Evolutionary conservation across 2,113 vertebrate species (phyloP).

Genomic region (Benthochromis sp.): DNA sequence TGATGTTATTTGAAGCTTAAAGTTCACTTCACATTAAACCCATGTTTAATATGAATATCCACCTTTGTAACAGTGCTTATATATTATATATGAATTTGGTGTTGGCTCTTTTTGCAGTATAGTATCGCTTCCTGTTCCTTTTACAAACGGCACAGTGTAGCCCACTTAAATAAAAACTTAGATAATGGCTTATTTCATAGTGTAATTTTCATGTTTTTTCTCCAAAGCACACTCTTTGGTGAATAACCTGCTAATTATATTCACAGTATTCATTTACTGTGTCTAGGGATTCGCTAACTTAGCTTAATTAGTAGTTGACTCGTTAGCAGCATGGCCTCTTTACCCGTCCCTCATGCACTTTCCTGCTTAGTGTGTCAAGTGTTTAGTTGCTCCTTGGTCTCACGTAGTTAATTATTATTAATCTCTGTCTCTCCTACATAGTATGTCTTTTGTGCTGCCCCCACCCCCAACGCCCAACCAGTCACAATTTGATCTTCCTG

Average conservation of each 20-base stretch:
- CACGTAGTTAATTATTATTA: background rate
- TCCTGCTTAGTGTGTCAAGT: background rate
- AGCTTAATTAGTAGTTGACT: background rate
- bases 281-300: background rate
- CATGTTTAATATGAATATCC: background rate
- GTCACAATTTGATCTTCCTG: background rate
- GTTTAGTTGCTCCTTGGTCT: background rate
- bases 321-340: background rate
- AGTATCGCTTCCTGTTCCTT: background rate
- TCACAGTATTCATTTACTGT: background rate
- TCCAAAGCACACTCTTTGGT: background rate
- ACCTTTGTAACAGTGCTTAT: background rate
- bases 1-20: background rate
- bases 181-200: background rate
- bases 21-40: background rate
- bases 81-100: background rate
- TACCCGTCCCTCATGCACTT: rapidly evolving
- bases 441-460: background rate
- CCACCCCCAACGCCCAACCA: rapidly evolving
- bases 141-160: background rate
- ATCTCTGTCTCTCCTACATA: background rate
- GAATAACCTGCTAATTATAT: background rate
- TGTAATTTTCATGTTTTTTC: background rate
- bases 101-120: background rate
- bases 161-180: rapidly evolving